These are phyloP conservation scores for Anser cygnoides DNA, from an alignment of 2,113 vertebrate species.

Conservation along the genomic window DNA sequence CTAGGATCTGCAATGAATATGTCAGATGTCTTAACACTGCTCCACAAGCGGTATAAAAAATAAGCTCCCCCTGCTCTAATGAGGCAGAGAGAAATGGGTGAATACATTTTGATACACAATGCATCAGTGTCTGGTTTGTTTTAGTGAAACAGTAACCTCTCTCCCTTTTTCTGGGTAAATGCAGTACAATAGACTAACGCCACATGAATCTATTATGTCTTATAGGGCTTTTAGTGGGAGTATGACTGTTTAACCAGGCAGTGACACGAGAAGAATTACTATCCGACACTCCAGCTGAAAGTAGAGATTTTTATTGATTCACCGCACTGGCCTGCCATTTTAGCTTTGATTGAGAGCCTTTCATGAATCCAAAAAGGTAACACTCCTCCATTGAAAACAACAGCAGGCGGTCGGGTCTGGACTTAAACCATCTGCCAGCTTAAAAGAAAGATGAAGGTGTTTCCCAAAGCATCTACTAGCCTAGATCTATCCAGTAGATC, in stretches of 20 bases:
- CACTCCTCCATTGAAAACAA: constrained; percentile 80
- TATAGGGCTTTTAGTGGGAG: constrained; percentile 75
- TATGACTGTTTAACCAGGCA: constrained; percentile 86
- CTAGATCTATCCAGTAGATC: constrained; percentile 40
- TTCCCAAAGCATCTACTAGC: constrained; percentile 66
- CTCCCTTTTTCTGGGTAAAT: constrained; percentile 78
- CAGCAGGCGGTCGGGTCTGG: constrained; percentile 75
- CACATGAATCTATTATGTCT: constrained; percentile 86
- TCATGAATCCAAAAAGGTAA: constrained; percentile 84
- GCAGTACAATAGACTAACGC: constrained; percentile 79
- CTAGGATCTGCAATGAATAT: constrained; percentile 57
- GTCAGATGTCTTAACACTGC: constrained; percentile 64
- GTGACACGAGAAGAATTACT: constrained; percentile 85
- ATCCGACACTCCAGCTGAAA: constrained; percentile 82
- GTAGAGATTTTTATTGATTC: constrained; percentile 87
- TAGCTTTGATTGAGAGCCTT: constrained; percentile 83
- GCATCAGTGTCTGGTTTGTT: constrained; percentile 80
- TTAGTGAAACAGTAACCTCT: constrained; percentile 77
- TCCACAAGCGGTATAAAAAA: constrained; percentile 45
- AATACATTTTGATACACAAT: constrained; percentile 79
- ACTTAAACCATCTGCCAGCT: constrained; percentile 83
- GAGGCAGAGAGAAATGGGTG: constrained; percentile 74
- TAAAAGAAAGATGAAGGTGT: constrained; percentile 76
- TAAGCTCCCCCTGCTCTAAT: constrained; percentile 56
- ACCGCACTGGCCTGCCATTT: constrained; percentile 79